phyloP scores from a whole-genome alignment of 2,113 vertebrate genomes.

The Myrmophylax atrothorax region DNA sequence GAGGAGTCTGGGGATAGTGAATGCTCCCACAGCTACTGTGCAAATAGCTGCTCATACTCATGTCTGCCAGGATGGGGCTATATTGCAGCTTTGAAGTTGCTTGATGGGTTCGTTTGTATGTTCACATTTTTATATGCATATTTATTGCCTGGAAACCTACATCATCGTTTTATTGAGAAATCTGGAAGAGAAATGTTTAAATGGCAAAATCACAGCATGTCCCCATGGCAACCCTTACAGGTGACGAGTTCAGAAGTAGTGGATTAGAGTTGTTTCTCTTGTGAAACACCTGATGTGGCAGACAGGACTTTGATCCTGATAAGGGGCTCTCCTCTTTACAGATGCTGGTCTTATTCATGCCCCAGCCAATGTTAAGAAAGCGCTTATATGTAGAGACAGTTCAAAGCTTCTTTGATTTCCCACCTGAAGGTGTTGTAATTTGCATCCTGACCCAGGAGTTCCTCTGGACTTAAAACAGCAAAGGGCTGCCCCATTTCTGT shows the following conservation, averaged over 20 bases:
- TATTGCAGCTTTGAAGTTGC: neutral
- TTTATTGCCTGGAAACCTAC: slow-evolving; percentile 55
- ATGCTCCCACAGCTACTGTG: neutral
- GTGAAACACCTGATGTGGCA: neutral
- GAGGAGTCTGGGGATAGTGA: neutral
- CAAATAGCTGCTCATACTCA: neutral
- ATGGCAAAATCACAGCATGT: slow-evolving; percentile 28
- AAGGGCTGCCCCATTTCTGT: neutral
- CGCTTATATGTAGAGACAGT: neutral
- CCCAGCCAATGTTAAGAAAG: neutral
- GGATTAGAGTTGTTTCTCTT: neutral
- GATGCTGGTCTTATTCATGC: neutral
- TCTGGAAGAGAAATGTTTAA: slow-evolving; percentile 39
- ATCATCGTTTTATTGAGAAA: slow-evolving; percentile 45
- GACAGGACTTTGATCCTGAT: neutral
- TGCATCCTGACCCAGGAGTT: neutral
- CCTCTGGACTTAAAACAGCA: neutral
- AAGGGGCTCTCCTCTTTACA: neutral
- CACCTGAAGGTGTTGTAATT: neutral
- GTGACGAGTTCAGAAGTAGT: neutral
- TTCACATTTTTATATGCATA: slow-evolving; percentile 34
- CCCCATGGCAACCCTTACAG: slow-evolving; percentile 59
- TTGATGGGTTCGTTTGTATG: slow-evolving; percentile 24
- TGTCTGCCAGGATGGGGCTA: neutral
- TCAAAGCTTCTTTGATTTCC: neutral